Evolutionary conservation across 2,797 vertebrate genomes (phyloP).

Genomic region (Novumbra hubbsi): DNA sequence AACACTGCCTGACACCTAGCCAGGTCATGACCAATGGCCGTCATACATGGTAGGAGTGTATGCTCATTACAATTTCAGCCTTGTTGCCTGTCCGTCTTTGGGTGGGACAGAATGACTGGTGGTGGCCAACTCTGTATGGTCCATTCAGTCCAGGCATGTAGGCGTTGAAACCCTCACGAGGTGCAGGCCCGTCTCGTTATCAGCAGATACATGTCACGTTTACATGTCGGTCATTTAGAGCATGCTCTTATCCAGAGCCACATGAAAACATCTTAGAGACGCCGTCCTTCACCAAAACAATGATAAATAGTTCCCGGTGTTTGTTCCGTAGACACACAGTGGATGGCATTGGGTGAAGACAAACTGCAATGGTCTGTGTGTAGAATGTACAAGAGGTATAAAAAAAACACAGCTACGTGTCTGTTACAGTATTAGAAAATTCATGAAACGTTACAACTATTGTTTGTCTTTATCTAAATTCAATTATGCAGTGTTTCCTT

Average conservation of each 20-base stretch:
- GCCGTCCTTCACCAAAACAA: conserved; percentile 18
- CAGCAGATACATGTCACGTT: conserved; percentile 17
- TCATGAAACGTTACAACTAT: neutral
- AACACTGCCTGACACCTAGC: conserved; percentile 39
- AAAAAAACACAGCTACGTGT: conserved; percentile 29
- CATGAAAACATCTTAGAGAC: neutral
- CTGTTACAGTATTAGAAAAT: conserved; percentile 40
- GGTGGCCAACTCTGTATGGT: conserved; percentile 48
- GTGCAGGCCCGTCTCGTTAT: conserved; percentile 27
- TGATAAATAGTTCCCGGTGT: neutral
- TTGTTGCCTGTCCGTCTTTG: conserved; percentile 21
- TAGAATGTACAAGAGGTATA: conserved; percentile 23
- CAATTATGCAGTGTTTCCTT: conserved; percentile 25
- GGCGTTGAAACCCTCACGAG: conserved; percentile 40
- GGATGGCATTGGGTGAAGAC: conserved; percentile 36
- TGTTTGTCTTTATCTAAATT: neutral
- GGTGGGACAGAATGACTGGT: conserved; percentile 49
- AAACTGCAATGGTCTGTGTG: conserved; percentile 20
- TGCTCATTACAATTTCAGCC: neutral
- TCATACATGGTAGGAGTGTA: conserved; percentile 68
- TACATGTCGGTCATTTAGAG: conserved; percentile 9
- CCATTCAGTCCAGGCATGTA: conserved; percentile 46
- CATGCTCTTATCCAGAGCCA: neutral
- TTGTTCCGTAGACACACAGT: conserved; percentile 3
- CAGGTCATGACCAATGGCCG: conserved; percentile 65